These are phyloP conservation scores for Agelas oroides DNA, from an alignment of 37 sponge, comb jelly and placozoan species.

Conservation along the genomic window DNA sequence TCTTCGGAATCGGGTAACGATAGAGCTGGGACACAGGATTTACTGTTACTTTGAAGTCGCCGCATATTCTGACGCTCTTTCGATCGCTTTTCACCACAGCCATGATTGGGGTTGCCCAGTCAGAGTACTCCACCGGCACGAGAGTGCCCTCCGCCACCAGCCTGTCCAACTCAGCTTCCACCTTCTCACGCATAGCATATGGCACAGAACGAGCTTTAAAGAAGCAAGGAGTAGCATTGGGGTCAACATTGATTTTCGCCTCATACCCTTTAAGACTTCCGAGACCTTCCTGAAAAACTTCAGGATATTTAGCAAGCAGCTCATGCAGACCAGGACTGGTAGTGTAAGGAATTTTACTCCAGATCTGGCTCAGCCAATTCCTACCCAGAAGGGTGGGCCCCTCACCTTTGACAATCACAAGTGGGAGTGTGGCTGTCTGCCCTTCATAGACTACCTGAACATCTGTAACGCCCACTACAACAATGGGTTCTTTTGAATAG, in stretches of 20 bases:
- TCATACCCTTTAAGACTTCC: conserved; percentile 21
- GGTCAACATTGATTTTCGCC: conserved; percentile 24
- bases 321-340: too few species aligned
- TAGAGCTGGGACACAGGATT: conserved; percentile 13
- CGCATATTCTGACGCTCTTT: conserved; percentile 23
- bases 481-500: conserved; percentile 1
- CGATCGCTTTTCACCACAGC: conserved; percentile 7
- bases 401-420: conserved; percentile 7
- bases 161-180: conserved; percentile 10
- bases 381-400: conserved; percentile 18
- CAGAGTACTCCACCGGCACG: neutral
- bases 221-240: conserved; percentile 24
- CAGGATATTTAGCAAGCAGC: neutral
- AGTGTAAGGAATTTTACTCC: too few species aligned
- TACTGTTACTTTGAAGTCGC: conserved; percentile 40
- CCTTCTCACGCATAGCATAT: conserved; percentile 12
- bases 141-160: conserved; percentile 1
- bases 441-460: conserved; percentile 7
- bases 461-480: neutral
- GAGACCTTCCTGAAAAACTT: conserved; percentile 17
- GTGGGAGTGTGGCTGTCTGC: conserved; percentile 5
- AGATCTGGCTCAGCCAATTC: conserved; percentile 2
- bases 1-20: conserved; percentile 4
- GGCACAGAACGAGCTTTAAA: conserved; percentile 24
- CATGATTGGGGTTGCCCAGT: conserved; percentile 20